These are phyloP conservation scores for Myrmophylax atrothorax DNA, from an alignment of 2,113 vertebrate genomes.

Conservation along the genomic window DNA sequence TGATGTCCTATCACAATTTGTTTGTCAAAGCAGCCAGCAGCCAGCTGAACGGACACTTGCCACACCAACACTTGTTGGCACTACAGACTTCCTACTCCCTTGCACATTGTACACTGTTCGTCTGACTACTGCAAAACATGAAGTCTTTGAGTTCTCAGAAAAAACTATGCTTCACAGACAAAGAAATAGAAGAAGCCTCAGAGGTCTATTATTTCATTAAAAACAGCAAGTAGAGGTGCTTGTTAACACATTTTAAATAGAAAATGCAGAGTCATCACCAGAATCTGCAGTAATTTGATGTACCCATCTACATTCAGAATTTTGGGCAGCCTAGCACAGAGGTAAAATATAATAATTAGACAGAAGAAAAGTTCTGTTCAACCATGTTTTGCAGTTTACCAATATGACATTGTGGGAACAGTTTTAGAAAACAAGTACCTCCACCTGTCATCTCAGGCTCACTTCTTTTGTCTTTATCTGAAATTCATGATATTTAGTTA, in stretches of 20 bases:
- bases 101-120: neutral
- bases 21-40: neutral
- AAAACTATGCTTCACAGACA: neutral
- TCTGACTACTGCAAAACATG: neutral
- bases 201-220: neutral
- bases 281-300: neutral
- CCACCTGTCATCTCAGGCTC: neutral
- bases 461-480: neutral
- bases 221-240: neutral
- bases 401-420: neutral
- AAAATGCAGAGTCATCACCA: neutral
- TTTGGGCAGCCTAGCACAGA: neutral
- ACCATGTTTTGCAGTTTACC: neutral
- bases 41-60: neutral
- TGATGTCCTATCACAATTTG: neutral
- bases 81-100: neutral
- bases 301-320: neutral
- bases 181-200: neutral
- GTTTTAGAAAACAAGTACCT: neutral
- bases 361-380: neutral
- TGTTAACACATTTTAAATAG: neutral
- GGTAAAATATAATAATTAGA: neutral
- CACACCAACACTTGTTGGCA: neutral
- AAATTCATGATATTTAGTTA: neutral
- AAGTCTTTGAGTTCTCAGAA: neutral